A percentile compares a stretch with the other conserved stretches of the same genome.
Evolutionary conservation across 1,140 invertebrate species (phyloP).

Genomic region (Capitella teleta): DNA sequence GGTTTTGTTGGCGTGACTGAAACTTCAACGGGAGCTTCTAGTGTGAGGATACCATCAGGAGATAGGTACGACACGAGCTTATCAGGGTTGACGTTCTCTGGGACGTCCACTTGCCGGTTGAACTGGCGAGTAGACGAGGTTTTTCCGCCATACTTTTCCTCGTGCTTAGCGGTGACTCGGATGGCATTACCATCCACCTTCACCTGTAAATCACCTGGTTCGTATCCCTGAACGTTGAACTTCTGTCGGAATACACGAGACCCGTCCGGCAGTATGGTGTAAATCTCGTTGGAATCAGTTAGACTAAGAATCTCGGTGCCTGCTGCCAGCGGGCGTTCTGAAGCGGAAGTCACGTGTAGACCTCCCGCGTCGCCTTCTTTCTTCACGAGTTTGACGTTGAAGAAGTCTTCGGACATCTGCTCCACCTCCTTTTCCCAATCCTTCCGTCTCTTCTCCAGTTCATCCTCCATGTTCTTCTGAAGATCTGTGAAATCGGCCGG

Average conservation of each 20-base stretch:
- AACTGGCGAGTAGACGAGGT: not conserved
- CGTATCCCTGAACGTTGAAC: constrained; percentile 3
- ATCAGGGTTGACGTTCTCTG: constrained; percentile 1
- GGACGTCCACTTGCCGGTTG: constrained; percentile 6
- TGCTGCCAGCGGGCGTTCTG: not conserved
- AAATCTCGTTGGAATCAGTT: not conserved
- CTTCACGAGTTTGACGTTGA: constrained; percentile 7
- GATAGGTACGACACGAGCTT: not conserved
- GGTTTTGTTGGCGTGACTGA: not conserved
- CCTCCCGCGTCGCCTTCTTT: no score
- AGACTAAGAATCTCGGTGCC: not conserved
- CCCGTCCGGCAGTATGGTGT: not conserved
- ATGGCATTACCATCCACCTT: not conserved
- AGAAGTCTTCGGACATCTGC: constrained; percentile 3
- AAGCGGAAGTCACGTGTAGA: no score
- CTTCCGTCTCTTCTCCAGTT: not conserved
- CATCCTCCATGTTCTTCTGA: constrained; percentile 1
- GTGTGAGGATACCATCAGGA: not conserved
- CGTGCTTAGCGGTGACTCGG: not conserved
- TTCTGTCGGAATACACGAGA: not conserved
- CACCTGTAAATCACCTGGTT: not conserved
- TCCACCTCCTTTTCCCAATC: constrained; percentile 4
- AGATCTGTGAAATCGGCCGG: constrained; percentile 3
- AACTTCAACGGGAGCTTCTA: constrained; percentile 1
- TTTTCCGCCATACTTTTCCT: not conserved